Evolutionary conservation across 2,113 vertebrate genomes (phyloP).

Genomic region (Megaptera novaeangliae): DNA sequence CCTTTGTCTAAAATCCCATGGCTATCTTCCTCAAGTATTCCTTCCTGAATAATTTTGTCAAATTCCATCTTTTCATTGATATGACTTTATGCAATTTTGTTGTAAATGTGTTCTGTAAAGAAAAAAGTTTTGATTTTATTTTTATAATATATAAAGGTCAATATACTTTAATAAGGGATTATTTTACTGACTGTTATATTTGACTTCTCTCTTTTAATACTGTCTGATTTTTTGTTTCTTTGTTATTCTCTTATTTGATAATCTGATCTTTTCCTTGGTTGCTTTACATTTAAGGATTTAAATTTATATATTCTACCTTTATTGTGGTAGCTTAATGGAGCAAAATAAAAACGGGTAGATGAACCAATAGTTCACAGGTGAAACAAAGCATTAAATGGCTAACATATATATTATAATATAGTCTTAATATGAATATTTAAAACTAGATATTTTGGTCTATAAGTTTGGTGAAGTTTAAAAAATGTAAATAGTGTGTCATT

Average conservation of each 20-base stretch:
- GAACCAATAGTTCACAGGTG: background rate
- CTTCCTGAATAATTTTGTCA: background rate
- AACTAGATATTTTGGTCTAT: background rate
- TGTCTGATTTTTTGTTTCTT: background rate
- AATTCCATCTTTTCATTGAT: background rate
- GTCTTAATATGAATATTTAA: background rate
- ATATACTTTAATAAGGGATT: background rate
- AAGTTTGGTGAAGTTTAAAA: background rate
- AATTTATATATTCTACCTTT: background rate
- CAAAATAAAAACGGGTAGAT: background rate
- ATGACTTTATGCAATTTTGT: background rate
- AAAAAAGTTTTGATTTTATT: background rate
- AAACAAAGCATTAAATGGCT: background rate
- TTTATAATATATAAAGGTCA: background rate
- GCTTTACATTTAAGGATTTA: background rate
- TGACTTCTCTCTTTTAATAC: background rate
- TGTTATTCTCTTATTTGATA: background rate
- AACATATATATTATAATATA: background rate
- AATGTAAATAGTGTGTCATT: background rate
- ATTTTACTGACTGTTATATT: background rate
- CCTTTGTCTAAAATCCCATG: background rate
- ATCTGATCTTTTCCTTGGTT: background rate
- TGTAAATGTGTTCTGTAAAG: background rate
- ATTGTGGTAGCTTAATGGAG: background rate
- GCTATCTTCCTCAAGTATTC: background rate